Percentiles rank a stretch among this genome's conserved stretches.
Evolutionary conservation across 64 coral and sea anemone genomes (phyloP).

Genomic region (Pachyseris speciosa): DNA sequence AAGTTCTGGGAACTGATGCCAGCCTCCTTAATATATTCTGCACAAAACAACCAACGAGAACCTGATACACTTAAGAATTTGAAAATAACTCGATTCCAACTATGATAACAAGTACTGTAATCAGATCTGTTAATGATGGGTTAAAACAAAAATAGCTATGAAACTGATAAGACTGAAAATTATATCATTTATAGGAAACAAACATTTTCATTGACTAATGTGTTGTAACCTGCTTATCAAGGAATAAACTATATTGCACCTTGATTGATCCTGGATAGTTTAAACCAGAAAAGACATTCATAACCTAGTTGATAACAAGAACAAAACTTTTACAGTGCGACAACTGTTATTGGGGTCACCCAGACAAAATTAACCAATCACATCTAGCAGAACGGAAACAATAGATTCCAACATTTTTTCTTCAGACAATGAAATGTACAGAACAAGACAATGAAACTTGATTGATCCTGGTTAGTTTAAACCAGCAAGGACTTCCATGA

Average conservation of each 20-base stretch:
- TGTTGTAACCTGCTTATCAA: neutral
- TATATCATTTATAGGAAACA: neutral
- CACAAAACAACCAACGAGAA: constrained; percentile 1
- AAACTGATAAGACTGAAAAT: neutral
- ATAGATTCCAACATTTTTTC: neutral
- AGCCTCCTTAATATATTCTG: neutral
- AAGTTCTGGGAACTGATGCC: neutral
- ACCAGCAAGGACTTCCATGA: neutral
- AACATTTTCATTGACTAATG: neutral
- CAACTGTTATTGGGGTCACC: neutral
- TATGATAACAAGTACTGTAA: neutral
- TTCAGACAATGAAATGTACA: neutral
- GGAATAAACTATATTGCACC: neutral
- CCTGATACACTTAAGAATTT: constrained; percentile 2
- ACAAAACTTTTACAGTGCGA: neutral
- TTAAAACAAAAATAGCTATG: neutral
- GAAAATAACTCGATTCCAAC: constrained; percentile 16
- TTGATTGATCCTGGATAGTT: neutral
- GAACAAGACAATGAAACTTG: constrained; percentile 1
- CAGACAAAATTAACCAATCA: neutral
- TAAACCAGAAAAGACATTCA: neutral
- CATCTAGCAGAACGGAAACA: neutral
- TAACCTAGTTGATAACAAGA: neutral
- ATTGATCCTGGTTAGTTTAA: neutral
- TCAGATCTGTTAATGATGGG: neutral